Conservation (phyloP, 2,797 vertebrate genomes). For the Sebastiscus tertius region DNA sequence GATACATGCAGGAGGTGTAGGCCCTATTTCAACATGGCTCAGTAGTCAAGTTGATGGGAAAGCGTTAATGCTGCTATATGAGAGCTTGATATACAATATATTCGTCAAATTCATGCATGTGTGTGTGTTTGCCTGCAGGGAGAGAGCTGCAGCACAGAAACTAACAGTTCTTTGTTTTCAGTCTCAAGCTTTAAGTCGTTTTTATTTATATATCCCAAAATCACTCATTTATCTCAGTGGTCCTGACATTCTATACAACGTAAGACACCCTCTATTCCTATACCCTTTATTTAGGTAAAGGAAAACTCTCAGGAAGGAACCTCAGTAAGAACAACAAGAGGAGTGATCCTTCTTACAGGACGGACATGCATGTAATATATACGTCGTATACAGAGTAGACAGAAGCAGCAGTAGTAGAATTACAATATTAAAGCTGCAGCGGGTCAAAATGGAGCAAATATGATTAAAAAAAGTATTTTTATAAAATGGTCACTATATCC, state of each 20-base stretch:
- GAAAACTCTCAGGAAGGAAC: neutral
- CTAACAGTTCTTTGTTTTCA: neutral
- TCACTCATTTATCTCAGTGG: neutral
- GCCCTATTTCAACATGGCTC: slow-evolving; percentile 10
- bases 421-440: neutral
- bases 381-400: neutral
- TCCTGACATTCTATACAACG: neutral
- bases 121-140: neutral
- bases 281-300: neutral
- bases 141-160: neutral
- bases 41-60: slow-evolving; percentile 12
- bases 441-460: too few species aligned
- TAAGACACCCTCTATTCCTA: neutral
- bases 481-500: too few species aligned
- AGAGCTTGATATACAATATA: neutral
- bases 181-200: neutral
- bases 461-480: too few species aligned
- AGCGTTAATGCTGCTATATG: neutral
- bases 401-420: neutral
- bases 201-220: neutral
- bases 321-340: neutral
- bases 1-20: slow-evolving; percentile 8
- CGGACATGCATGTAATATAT: neutral
- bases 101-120: neutral
- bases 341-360: neutral